Base-by-base conservation (phyloP, 2,888 invertebrate species). In the Epinotia bilunana region DNA sequence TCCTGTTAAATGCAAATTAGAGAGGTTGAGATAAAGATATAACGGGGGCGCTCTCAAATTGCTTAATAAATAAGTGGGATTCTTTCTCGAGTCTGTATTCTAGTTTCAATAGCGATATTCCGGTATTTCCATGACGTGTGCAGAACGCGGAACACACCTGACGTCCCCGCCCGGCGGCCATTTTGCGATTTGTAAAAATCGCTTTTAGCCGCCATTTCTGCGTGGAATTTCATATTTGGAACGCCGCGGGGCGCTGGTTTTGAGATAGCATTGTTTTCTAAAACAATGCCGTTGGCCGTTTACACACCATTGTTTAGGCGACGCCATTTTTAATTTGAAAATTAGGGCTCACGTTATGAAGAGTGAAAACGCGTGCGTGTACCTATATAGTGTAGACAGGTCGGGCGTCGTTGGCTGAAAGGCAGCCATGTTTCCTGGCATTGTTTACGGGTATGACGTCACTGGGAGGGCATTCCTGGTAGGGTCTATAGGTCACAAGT, bases 161-260 rank as follows among this genome's bases (percentile, higher is more conserved):
- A 82, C 84, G 84, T 87, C 83, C 87, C 87, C 87, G 86, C 87
- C 80, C 88, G 92, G 92, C 93, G 90, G 93, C 93, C 93, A 93
- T 93, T 93, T 93, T 65, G 58, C 58, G n/a, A 46, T 60, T 69
- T 69, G 91, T 91, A 93, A 93, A 92, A 92, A 92, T 92, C 92
- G 89, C 91, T 93, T 91, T 84, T 53, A 90, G 89, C 88, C 93
- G 92, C 93, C 93, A 93, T 92, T 93, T 93, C 87, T 90, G 82
- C 88, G 90, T 91, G 92, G 90, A 91, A 92, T 91, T 92, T 92
- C 91, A 92, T 92, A 93, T 93, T 92, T 90, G 88, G 87, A 89
- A 86, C 91, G 90, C 85, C 89, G 89, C 91, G 86, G 93, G 93
- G 93, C 84, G 86, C 87, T 83, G 83, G 83, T 90, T 88, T 91